Base-by-base conservation (phyloP, 2,797 vertebrate species). In the Mus spretus region DNA sequence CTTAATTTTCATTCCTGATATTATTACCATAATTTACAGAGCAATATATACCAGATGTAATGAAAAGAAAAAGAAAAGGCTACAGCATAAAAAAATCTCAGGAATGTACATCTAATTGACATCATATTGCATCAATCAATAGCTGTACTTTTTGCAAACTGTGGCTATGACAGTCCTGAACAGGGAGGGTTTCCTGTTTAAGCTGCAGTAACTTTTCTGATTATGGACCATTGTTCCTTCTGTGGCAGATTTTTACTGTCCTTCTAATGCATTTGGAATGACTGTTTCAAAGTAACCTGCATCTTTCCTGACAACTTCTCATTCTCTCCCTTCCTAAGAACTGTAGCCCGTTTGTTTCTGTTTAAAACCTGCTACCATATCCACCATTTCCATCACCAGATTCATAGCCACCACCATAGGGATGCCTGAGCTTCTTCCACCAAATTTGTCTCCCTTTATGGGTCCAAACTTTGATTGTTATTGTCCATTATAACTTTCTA, bases 281-380 rank as follows among this genome's bases (percentile, higher is more conserved):
- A 99, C 99, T 99, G 99, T 99, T 99, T 99, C 99, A 99, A 99
- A 99, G 99, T 99, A 99, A 99, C 99, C 99, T 99, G 99, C 99
- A 99, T 99, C 99, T 99, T 99, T 99, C 99, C 99, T 99, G 99
- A 99, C 99, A 99, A 99, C 98, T 99, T 99, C 99, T 99, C 99
- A 99, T 99, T 99, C 99, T 99, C 99, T 99, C 99, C 99, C 99
- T 99, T 99, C 99, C 99, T 99, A 99, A 99, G 99, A 99, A 99
- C 99, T 99, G 99, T 99, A 99, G 99, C 99, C 12, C 4, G 5
- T 65, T 65, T 65, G 13, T 14, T 65, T 65, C 63, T 31, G 28
- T 65, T 65, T 31, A 31, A 65, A 65, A 65, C 63, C 28, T 31
- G 28, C 63, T 65, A 14, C 63, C 63, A 65, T 65, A 31, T 65